Evolutionary conservation across 2,888 invertebrate genomes (phyloP).

Genomic region (Melipona bicolor): DNA sequence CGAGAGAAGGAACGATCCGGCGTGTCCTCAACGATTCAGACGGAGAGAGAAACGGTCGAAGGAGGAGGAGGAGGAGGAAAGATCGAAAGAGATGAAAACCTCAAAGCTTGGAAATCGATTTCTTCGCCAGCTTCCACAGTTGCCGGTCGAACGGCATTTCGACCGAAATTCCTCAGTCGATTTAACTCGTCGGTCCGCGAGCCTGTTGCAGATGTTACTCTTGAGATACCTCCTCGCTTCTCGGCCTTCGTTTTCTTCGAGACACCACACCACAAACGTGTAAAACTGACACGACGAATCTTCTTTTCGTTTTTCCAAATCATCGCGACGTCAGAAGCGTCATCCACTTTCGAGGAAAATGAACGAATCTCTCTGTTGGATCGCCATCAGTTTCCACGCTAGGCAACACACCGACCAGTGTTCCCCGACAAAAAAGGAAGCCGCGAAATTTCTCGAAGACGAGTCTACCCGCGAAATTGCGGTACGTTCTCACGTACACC

Average conservation of each 20-base stretch:
- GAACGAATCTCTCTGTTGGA: neutral
- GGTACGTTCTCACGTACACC: conserved; percentile 39
- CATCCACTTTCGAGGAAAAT: neutral
- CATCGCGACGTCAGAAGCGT: neutral
- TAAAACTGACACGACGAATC: neutral
- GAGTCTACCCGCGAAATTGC: conserved; percentile 52
- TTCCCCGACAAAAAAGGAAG: neutral
- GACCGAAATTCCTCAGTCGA: neutral
- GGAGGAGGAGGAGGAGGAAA: conserved; percentile 34
- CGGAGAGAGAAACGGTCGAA: conserved; percentile 41
- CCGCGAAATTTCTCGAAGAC: conserved; percentile 29
- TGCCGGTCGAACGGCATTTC: neutral
- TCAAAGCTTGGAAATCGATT: conserved; percentile 68
- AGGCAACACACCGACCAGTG: conserved; percentile 3
- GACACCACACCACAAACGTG: neutral
- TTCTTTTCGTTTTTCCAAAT: neutral
- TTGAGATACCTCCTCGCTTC: neutral
- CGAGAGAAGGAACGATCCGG: conserved; percentile 31
- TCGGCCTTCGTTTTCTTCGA: neutral
- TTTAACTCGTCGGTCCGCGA: neutral
- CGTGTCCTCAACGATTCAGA: neutral
- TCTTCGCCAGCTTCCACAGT: conserved; percentile 61
- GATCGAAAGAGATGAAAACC: conserved; percentile 61
- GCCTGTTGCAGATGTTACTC: neutral
- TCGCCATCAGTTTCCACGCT: conserved; percentile 23